Base-by-base conservation (phyloP, 2,797 vertebrate genomes). In the Chrosomus eos region DNA sequence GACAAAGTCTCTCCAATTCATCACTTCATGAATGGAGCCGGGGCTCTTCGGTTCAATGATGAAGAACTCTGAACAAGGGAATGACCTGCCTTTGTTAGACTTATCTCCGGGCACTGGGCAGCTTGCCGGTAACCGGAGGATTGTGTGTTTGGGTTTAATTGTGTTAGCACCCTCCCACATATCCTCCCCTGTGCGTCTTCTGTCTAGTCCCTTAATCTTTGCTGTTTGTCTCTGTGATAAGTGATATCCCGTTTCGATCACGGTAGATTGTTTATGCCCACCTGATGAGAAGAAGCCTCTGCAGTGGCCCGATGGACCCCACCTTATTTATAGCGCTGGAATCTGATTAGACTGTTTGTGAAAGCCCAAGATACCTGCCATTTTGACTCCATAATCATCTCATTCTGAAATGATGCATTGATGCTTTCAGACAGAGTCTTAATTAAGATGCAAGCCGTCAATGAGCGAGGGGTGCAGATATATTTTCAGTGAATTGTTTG, bases 181-280 rank as follows among this genome's bases (percentile, higher is more conserved):
- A 85, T 87, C 70, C 88, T 94, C 95, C 94, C 94, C 79, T 31
- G 92, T 92, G 94, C 89, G 88, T 95, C 92, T 92, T 94, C 94
- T 94, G 94, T 95, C 95, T 95, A 92, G 91, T 94, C 93, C 93
- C 89, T 93, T 95, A 94, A 96, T 95, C 94, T 94, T 88, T 38
- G 89, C 93, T 91, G 94, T 95, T 95, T 94, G 94, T 95, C 95
- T 95, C 90, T 90, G 93, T 76, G 93, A 93, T 93, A 94, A 93
- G 91, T 91, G 94, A 96, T 95, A 95, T 95, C 94, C 93, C 88
- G 88, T 88, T 91, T 88, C 91, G 92, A 93, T 93, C 93, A 92
- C 87, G 92, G 92, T 92, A 90, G 64, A 85, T 89, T 93, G 91
- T 95, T 91, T 91, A 86, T 87, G 91, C 84, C 91, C 92, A 92